Conservation (phyloP, 1,140 invertebrate genomes). For the Argopecten irradians region DNA sequence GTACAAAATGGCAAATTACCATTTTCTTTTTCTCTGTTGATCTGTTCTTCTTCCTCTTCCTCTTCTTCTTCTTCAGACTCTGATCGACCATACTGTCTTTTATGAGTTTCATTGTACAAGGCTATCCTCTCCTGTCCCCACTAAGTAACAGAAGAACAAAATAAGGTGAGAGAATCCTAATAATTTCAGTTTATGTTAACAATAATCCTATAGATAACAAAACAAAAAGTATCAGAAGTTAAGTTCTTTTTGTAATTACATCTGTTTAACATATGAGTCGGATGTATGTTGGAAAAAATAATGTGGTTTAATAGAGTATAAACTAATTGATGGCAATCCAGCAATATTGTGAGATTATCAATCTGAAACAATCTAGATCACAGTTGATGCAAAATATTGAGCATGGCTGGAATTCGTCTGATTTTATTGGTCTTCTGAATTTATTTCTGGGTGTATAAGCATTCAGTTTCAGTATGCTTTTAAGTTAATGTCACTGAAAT, state of each 20-base stretch:
- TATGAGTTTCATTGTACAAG: conserved; percentile 29
- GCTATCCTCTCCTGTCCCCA: background rate
- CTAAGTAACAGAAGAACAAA: background rate
- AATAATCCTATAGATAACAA: conserved; percentile 43
- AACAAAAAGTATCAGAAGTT: background rate
- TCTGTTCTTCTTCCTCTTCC: conserved; percentile 74
- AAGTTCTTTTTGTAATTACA: background rate
- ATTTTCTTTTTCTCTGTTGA: conserved; percentile 27
- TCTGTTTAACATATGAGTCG: background rate
- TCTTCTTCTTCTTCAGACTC: conserved; percentile 87
- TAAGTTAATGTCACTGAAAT: too few species aligned
- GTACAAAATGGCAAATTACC: background rate
- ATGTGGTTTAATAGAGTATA: too few species aligned
- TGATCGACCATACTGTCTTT: conserved; percentile 66
- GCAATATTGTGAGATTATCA: too few species aligned
- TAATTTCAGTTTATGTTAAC: conserved; percentile 66
- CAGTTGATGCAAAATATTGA: too few species aligned
- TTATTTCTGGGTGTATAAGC: too few species aligned
- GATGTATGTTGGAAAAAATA: too few species aligned
- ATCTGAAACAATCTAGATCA: too few species aligned
- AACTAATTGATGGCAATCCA: too few species aligned
- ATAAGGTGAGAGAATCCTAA: background rate
- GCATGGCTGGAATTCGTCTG: too few species aligned
- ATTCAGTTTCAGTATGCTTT: too few species aligned
- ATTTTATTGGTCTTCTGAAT: too few species aligned